phyloP scores from a whole-genome alignment of 2,797 vertebrate genomes.

The Sebastolobus altivelis region DNA sequence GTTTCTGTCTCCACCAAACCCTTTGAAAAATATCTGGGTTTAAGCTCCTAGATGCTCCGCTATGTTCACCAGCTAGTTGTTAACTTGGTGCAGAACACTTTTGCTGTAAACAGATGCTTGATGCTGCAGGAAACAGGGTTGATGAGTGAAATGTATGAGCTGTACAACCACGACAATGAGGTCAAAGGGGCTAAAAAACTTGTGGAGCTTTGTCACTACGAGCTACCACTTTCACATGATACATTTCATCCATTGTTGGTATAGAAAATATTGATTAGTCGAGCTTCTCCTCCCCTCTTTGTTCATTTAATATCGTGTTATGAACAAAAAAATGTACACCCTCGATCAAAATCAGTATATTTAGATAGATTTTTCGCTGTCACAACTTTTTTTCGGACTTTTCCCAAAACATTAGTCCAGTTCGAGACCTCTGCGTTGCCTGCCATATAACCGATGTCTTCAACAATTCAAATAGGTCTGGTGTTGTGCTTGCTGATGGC shows the following conservation, averaged over 20 bases:
- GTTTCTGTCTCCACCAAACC: background rate
- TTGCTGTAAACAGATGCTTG: background rate
- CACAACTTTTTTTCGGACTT: too few species aligned
- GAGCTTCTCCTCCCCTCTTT: background rate
- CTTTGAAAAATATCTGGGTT: background rate
- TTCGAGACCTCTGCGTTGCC: background rate
- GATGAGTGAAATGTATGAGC: background rate
- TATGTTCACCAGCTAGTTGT: background rate
- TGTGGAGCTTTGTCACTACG: background rate
- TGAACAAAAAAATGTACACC: background rate
- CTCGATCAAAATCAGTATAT: background rate
- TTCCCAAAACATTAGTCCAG: background rate
- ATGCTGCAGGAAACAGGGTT: background rate
- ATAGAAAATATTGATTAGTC: background rate
- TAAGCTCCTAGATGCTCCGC: slow-evolving; percentile 3
- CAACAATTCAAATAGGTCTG: background rate
- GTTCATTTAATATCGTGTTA: background rate
- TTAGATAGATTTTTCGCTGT: background rate
- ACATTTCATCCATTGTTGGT: background rate
- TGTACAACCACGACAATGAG: background rate
- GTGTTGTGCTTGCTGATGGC: background rate
- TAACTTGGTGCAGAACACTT: background rate
- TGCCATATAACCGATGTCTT: background rate
- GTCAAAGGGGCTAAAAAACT: background rate
- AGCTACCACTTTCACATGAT: background rate